Evolutionary conservation across 2,888 invertebrate species (phyloP).

Genomic region (Gastracanthus pulcherrimus): DNA sequence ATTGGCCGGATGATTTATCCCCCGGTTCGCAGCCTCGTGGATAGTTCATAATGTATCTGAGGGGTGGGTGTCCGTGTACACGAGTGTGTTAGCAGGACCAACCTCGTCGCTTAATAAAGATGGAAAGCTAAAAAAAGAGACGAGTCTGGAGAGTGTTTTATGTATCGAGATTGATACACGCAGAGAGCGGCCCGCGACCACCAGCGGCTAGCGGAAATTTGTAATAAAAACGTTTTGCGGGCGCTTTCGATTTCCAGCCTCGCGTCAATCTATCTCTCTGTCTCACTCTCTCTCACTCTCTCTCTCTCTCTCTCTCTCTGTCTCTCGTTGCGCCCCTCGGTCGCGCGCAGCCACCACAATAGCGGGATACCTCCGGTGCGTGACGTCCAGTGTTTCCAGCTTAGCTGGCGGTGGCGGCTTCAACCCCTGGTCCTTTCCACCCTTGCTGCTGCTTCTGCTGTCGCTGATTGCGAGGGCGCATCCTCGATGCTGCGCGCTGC

Average conservation of each 20-base stretch:
- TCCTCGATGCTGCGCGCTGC: slow-evolving; percentile 60
- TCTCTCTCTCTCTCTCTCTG: slow-evolving; percentile 7
- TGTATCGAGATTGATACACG: too few species aligned
- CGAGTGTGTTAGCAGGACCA: not conserved
- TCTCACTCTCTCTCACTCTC: not conserved
- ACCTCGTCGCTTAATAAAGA: slow-evolving; percentile 7
- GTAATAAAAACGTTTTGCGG: slow-evolving; percentile 29
- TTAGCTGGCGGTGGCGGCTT: slow-evolving; percentile 34
- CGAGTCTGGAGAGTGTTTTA: not conserved
- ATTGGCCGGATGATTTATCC: slow-evolving; percentile 51
- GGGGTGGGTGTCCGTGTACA: not conserved
- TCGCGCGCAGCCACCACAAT: slow-evolving; percentile 58
- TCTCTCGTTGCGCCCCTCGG: slow-evolving; percentile 22
- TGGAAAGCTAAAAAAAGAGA: not conserved
- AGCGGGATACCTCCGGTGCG: slow-evolving; percentile 58
- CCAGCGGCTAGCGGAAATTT: slow-evolving; percentile 23
- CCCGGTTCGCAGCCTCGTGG: not conserved
- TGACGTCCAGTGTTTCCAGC: slow-evolving; percentile 57
- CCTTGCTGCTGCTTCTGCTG: slow-evolving; percentile 66
- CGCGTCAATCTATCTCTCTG: slow-evolving; percentile 3
- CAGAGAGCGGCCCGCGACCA: too few species aligned
- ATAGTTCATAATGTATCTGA: too few species aligned
- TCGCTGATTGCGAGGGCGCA: slow-evolving; percentile 67
- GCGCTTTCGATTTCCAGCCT: slow-evolving; percentile 19
- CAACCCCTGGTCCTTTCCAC: slow-evolving; percentile 50